Conservation (phyloP, 2,797 vertebrate species). For the Semaprochilodus insignis region DNA sequence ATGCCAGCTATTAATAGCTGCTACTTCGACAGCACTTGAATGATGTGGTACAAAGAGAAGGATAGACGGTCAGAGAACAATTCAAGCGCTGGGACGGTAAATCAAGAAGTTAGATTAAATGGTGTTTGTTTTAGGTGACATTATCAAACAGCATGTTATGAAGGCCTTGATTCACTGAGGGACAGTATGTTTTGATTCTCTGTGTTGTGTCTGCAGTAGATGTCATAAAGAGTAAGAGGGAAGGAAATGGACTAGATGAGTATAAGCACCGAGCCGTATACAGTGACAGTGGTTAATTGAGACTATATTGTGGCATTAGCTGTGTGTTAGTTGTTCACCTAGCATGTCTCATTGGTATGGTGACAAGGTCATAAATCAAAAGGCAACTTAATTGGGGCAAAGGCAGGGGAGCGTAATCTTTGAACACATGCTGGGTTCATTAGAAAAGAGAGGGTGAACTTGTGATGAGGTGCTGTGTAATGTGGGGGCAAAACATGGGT, state of each 20-base stretch:
- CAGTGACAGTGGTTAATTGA: conserved; percentile 35
- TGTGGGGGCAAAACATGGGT: conserved; percentile 26
- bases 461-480: conserved; percentile 13
- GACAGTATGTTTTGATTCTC: conserved; percentile 5
- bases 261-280: conserved; percentile 21
- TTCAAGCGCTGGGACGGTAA: conserved; percentile 26
- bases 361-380: conserved; percentile 55
- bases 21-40: conserved; percentile 20
- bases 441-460: conserved; percentile 24
- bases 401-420: conserved; percentile 44
- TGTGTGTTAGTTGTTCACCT: conserved; percentile 20
- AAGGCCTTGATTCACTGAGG: conserved; percentile 17
- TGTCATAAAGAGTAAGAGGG: conserved; percentile 17
- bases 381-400: conserved; percentile 50
- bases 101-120: background rate
- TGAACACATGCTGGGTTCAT: conserved; percentile 33
- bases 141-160: conserved; percentile 15
- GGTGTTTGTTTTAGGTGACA: conserved; percentile 27
- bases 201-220: conserved; percentile 6
- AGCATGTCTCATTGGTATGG: conserved; percentile 21
- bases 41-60: conserved; percentile 17
- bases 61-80: background rate
- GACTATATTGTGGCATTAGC: conserved; percentile 36
- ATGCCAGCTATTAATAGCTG: conserved; percentile 40
- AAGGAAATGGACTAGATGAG: conserved; percentile 31